Evolutionary conservation across 1,140 invertebrate species (phyloP), one percentile per base, ranked within the genome.

Genomic region (Philotrypesis tridentata): DNA sequence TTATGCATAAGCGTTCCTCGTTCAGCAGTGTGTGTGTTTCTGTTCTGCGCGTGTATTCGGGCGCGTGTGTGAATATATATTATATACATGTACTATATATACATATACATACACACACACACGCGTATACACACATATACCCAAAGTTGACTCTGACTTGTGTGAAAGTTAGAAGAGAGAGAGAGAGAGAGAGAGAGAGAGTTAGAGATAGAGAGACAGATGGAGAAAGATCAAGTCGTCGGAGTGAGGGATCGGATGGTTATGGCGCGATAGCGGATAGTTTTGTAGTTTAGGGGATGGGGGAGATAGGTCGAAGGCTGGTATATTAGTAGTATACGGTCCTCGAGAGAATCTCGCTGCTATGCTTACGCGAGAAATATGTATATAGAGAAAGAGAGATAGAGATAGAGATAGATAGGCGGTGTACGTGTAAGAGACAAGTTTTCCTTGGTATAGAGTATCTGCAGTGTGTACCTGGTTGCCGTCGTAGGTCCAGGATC

Each of bases 401-500:
- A 80, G n/a, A 43, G 29, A 67, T 61, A 68, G 37, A 70, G 27
- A 37, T 29, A 70, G 27, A 55, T 11, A 79, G 33, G 31, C 63
- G 33, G 40, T 23, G 61, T 21, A 12, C 70, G 73, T 60, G 70
- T n/a, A 4, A 55, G 31, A 31, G 8, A 23, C 29, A 43, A 23
- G 65, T 48, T 72, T 72, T 61, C 29, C 31, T 72, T 61, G 82
- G 75, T 27, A 85, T 82, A 79, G 81, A 82, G 76, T 79, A 79
- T 87, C 83, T 89, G 87, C 87, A 87, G 87, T 87, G 88, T 90
- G 90, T 95, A 97, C 96, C 95, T 97, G 96, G 93, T 95, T 95
- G 92, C 97, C 97, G 92, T 97, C 96, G 93, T 98, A 98, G 89
- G 97, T 97, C 97, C 97, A 98, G 93, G 96, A 97, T 94, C 97